Percentiles rank a stretch among this genome's conserved stretches.
These are phyloP conservation scores for Trematomus bernacchii DNA, from an alignment of 2,797 vertebrate species.

Conservation along the genomic window DNA sequence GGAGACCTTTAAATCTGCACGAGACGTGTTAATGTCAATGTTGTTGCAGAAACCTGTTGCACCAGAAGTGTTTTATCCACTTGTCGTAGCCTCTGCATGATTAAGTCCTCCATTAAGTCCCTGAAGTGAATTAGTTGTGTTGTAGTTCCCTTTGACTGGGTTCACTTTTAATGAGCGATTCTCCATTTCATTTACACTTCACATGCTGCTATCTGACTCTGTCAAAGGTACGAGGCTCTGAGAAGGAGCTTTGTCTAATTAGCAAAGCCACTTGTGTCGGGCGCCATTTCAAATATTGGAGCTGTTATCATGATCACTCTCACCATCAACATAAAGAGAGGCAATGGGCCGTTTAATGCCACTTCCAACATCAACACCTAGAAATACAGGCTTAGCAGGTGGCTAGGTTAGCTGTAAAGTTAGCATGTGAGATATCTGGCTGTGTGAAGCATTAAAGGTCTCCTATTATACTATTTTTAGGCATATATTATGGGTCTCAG, in stretches of 20 bases:
- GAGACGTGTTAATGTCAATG: conserved; percentile 47
- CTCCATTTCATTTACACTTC: conserved; percentile 73
- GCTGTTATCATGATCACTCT: conserved; percentile 56
- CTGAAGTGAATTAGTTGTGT: conserved; percentile 61
- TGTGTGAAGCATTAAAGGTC: too few relatives aligned
- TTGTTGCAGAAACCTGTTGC: conserved; percentile 35
- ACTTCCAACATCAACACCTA: conserved; percentile 43
- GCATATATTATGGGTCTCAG: too few relatives aligned
- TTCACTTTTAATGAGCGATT: conserved; percentile 72
- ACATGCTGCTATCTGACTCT: conserved; percentile 62
- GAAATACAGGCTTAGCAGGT: conserved; percentile 16
- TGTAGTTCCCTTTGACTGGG: conserved; percentile 62
- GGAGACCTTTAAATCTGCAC: conserved; percentile 7
- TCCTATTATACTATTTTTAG: too few relatives aligned
- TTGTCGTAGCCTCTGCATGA: conserved; percentile 22
- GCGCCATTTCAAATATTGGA: conserved; percentile 54
- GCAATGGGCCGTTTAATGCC: conserved; percentile 42
- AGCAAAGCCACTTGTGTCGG: conserved; percentile 57
- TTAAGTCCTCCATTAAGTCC: conserved; percentile 63
- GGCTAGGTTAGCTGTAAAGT: background rate
- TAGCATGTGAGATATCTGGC: conserved; percentile 5
- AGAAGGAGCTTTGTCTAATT: conserved; percentile 70
- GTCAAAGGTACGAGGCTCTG: conserved; percentile 60
- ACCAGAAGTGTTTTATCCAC: conserved; percentile 22
- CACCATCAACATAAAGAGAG: conserved; percentile 48